Conservation (phyloP, 2,888 invertebrate species). For the Bibio marci region DNA sequence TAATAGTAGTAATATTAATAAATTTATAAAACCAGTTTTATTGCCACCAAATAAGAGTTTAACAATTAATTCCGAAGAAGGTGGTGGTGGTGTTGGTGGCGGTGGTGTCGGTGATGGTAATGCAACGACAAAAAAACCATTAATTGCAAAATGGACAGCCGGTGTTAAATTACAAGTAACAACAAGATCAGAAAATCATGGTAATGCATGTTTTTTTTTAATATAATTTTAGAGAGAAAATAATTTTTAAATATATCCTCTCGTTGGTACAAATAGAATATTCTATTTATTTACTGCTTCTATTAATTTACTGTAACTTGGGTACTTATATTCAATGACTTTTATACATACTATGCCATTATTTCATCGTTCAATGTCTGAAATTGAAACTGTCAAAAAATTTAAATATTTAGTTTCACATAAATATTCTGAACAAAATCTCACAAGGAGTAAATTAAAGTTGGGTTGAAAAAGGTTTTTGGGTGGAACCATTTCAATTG, state of each 20-base stretch:
- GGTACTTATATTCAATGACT: no score
- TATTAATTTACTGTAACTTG: constrained; percentile 2
- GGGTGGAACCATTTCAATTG: no score
- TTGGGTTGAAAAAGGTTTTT: no score
- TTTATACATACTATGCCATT: no score
- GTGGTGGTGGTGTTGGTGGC: constrained; percentile 1
- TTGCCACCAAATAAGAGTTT: constrained; percentile 11
- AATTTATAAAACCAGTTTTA: not conserved
- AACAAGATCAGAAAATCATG: constrained; percentile 47
- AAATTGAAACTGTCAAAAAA: no score
- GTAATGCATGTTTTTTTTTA: no score
- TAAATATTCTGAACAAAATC: no score
- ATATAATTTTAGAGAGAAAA: no score
- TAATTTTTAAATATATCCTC: no score
- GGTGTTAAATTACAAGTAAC: constrained; percentile 45
- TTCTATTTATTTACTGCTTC: not conserved
- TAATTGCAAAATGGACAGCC: constrained; percentile 52
- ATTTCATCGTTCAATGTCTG: no score
- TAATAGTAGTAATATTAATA: constrained; percentile 7
- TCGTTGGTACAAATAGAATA: not conserved
- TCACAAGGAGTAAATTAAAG: no score
- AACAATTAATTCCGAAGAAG: constrained; percentile 9
- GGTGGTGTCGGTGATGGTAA: constrained; percentile 2
- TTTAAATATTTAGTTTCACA: no score
- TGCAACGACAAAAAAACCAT: constrained; percentile 31